phyloP scores from a whole-genome alignment of 2,888 invertebrate genomes.

The Malachius bipustulatus region DNA sequence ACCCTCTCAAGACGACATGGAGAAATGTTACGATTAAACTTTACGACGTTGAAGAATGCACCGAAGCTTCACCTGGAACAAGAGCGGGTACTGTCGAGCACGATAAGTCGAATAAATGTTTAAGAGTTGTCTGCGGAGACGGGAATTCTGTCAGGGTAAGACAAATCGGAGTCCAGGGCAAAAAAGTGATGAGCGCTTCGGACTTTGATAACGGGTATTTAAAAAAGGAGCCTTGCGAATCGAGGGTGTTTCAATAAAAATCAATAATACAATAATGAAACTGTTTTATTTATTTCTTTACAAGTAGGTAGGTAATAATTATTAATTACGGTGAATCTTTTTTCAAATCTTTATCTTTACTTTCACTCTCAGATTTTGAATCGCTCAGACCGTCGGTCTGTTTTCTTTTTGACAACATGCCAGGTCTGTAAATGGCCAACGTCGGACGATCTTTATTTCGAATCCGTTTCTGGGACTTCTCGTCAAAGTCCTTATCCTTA shows the following conservation, averaged over 20 bases:
- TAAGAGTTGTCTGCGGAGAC: slow-evolving; percentile 57
- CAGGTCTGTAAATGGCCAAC: slow-evolving; percentile 81
- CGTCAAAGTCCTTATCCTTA: slow-evolving; percentile 1
- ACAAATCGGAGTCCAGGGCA: slow-evolving; percentile 53
- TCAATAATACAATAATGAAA: not conserved
- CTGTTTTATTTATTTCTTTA: not conserved
- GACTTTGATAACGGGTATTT: slow-evolving; percentile 85
- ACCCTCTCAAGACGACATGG: slow-evolving; percentile 50
- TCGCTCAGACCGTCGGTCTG: slow-evolving; percentile 39
- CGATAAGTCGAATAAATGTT: slow-evolving; percentile 42
- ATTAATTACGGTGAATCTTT: slow-evolving; percentile 3
- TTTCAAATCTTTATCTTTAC: slow-evolving; percentile 33
- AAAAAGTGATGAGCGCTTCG: slow-evolving; percentile 58
- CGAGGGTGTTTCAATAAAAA: not conserved
- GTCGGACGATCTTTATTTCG: slow-evolving; percentile 72
- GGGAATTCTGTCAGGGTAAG: slow-evolving; percentile 52
- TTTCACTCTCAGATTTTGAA: slow-evolving; percentile 39
- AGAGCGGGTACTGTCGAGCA: slow-evolving; percentile 50
- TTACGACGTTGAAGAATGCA: slow-evolving; percentile 34
- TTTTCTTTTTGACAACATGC: slow-evolving; percentile 70
- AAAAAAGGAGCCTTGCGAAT: slow-evolving; percentile 38
- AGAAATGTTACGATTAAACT: slow-evolving; percentile 50
- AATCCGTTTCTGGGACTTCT: slow-evolving; percentile 34
- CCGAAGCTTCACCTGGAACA: slow-evolving; percentile 7
- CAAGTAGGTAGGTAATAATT: not conserved